phyloP scores from a whole-genome alignment of 2,113 vertebrate species.

The Podarcis muralis region DNA sequence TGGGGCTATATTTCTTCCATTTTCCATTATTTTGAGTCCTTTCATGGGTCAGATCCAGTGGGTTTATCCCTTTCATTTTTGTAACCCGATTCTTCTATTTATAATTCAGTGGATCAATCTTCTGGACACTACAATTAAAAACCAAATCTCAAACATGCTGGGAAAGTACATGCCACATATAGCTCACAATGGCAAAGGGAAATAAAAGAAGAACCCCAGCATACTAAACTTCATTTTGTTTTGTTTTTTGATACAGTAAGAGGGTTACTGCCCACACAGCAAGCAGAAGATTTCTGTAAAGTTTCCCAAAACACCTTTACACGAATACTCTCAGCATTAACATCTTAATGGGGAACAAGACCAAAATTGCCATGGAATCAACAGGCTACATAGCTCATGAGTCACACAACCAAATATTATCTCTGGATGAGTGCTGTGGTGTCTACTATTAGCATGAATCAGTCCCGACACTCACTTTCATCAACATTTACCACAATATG shows the following conservation, averaged over 20 bases:
- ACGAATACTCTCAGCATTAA: neutral
- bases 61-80: conserved; percentile 4
- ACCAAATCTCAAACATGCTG: neutral
- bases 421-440: neutral
- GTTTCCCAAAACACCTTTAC: neutral
- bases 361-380: neutral
- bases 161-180: neutral
- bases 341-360: neutral
- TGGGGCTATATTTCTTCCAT: no score
- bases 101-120: neutral
- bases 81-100: neutral
- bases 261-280: neutral
- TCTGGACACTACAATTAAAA: neutral
- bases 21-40: neutral
- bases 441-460: neutral
- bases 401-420: neutral
- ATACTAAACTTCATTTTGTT: neutral
- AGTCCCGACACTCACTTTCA: neutral
- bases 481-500: neutral
- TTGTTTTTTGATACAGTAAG: no score
- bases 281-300: neutral
- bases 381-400: neutral
- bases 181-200: neutral
- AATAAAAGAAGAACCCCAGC: neutral
- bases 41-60: neutral